phyloP scores from a whole-genome alignment of 2,888 invertebrate genomes.

The Lasius platythorax region DNA sequence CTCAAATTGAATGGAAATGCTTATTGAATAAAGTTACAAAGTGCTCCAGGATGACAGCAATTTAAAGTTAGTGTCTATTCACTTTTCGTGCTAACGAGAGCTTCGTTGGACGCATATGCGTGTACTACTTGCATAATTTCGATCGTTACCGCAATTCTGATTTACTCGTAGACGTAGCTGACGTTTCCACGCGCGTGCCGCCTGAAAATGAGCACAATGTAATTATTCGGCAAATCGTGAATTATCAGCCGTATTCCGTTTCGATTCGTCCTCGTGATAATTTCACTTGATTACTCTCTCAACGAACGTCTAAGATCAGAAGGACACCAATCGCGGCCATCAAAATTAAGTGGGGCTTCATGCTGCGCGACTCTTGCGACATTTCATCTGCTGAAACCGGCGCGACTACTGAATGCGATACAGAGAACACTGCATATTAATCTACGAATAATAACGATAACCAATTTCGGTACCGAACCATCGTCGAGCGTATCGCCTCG shows the following conservation, averaged over 20 bases:
- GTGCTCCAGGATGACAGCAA: background rate
- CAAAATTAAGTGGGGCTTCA: slow-evolving; percentile 47
- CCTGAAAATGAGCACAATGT: slow-evolving; percentile 65
- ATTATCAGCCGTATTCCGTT: slow-evolving; percentile 4
- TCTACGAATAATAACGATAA: background rate
- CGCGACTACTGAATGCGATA: slow-evolving; percentile 53
- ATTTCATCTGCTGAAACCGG: slow-evolving; percentile 26
- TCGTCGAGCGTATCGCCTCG: slow-evolving; percentile 13
- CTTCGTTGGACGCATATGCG: background rate
- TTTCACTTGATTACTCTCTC: slow-evolving; percentile 70
- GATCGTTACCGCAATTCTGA: slow-evolving; percentile 72
- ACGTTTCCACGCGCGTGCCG: slow-evolving; percentile 31
- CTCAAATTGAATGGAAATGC: background rate
- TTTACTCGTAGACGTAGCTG: slow-evolving; percentile 54
- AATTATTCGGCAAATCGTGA: slow-evolving; percentile 28
- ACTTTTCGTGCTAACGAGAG: background rate
- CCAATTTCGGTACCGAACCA: slow-evolving; percentile 17
- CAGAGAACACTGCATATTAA: slow-evolving; percentile 55
- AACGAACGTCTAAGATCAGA: slow-evolving; percentile 77
- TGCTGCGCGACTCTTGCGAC: slow-evolving; percentile 39
- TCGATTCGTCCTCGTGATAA: slow-evolving; percentile 23
- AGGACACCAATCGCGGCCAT: slow-evolving; percentile 58
- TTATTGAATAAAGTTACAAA: background rate
- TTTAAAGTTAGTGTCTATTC: background rate
- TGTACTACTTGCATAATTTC: slow-evolving; percentile 20